Evolutionary conservation across 2,888 invertebrate genomes (phyloP), one percentile per base, ranked within the genome.

Genomic region (Metallyticus violacea): DNA sequence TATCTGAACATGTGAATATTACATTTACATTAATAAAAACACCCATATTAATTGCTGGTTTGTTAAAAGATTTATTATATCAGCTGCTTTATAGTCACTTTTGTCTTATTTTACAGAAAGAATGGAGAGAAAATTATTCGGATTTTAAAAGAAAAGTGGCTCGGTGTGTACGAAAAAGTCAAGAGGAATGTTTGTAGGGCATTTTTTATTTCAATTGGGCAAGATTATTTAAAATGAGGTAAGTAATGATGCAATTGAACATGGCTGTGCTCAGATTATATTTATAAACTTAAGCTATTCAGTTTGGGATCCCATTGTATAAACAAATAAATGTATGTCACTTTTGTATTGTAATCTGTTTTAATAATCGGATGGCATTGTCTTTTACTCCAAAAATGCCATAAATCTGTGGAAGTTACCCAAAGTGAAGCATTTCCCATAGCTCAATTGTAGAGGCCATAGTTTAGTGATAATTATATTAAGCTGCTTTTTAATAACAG

Each of bases 81-180:
- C n/a, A n/a, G n/a, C n/a, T n/a, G n/a, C n/a, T 3, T 15, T 62
- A 62, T 4, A 1, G 2, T 62, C 9, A 62, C 0, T 25, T 79
- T 28, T 81, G 26, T 26, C n/a, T 26, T 79, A 76, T 76, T 92
- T 93, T 94, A 91, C 94, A 98, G 97, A 99, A 99, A 96, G 98
- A 99, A 95, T 99, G 99, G 98, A 95, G 99, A 93, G 99, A 99
- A 93, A 96, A 97, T 93, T 98, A 97, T 94, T 94, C 96, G 92
- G 98, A 98, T 93, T 99, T 99, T 94, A 99, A 98, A 94, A 95
- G 97, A 94, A 98, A 97, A 95, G 99, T 99, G 91, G 98, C 98
- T 91, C 95, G 97, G 93, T 99, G 98, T 94, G 99, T 99, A 92
- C 95, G 99, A 93, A 98, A 97, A 95, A 99, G 99, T 95, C 99